Conservation (phyloP, 1,140 invertebrate genomes). For the Scylla paramamosain region DNA sequence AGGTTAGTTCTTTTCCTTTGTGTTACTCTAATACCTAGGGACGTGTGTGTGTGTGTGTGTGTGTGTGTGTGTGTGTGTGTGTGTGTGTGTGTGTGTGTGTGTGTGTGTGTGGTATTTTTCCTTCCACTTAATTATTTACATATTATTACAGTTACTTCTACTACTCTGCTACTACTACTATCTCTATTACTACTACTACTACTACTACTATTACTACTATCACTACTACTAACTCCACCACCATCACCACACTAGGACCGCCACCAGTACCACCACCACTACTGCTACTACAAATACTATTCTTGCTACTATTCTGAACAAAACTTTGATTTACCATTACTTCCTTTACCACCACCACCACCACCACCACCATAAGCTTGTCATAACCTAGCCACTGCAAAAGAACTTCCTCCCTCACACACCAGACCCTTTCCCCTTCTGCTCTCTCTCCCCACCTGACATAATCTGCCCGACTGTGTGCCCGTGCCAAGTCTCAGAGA, state of each 20-base stretch:
- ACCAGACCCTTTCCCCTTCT: background rate
- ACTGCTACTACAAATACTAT: background rate
- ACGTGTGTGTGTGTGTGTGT: background rate
- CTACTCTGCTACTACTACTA: too few species aligned
- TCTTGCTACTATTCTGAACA: background rate
- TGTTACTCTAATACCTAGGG: background rate
- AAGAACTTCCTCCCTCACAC: background rate
- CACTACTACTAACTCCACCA: too few species aligned
- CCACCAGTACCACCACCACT: background rate
- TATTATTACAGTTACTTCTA: too few species aligned
- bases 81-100: too few species aligned
- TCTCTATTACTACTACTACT: too few species aligned
- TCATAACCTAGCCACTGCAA: background rate
- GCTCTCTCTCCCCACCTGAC: background rate
- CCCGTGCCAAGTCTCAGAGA: background rate
- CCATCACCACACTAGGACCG: too few species aligned
- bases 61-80: too few species aligned
- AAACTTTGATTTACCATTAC: background rate
- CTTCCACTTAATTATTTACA: too few species aligned
- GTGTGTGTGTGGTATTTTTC: too few species aligned
- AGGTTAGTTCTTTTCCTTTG: background rate
- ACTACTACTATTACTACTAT: too few species aligned
- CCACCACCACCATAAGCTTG: background rate
- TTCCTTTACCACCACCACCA: background rate
- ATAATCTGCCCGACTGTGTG: background rate